These are phyloP conservation scores for Hippoglossus stenolepis DNA, from an alignment of 2,113 vertebrate species.

Conservation along the genomic window DNA sequence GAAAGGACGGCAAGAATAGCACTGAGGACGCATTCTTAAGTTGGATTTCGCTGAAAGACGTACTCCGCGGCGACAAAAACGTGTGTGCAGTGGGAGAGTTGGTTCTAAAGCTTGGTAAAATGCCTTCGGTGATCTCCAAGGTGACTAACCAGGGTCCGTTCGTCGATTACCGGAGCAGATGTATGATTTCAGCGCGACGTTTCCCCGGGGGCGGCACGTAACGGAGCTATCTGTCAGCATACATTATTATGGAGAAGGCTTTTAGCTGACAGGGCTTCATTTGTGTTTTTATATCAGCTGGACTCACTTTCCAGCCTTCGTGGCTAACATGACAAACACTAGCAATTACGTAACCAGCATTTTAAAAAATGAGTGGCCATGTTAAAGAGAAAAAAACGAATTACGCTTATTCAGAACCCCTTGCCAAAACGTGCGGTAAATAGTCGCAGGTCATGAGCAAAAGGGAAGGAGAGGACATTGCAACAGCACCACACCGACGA, in stretches of 20 bases:
- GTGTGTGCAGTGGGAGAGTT: neutral
- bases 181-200: neutral
- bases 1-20: no score
- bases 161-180: neutral
- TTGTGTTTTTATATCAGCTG: neutral
- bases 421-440: conserved; percentile 3
- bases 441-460: conserved; percentile 30
- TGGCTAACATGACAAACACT: conserved; percentile 8
- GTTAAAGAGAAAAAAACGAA: neutral
- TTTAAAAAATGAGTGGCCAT: accelerated
- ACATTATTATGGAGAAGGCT: neutral
- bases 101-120: neutral
- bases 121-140: conserved; percentile 13
- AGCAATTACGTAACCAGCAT: conserved; percentile 39
- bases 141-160: neutral
- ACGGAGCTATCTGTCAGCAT: conserved; percentile 20
- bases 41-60: neutral
- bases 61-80: neutral
- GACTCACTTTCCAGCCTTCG: neutral
- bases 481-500: conserved; percentile 23
- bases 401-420: neutral
- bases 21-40: neutral
- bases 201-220: neutral
- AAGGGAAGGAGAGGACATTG: conserved; percentile 38
- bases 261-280: conserved; percentile 8